phyloP scores from a whole-genome alignment of 2,888 invertebrate species.

The Torymus texanus region DNA sequence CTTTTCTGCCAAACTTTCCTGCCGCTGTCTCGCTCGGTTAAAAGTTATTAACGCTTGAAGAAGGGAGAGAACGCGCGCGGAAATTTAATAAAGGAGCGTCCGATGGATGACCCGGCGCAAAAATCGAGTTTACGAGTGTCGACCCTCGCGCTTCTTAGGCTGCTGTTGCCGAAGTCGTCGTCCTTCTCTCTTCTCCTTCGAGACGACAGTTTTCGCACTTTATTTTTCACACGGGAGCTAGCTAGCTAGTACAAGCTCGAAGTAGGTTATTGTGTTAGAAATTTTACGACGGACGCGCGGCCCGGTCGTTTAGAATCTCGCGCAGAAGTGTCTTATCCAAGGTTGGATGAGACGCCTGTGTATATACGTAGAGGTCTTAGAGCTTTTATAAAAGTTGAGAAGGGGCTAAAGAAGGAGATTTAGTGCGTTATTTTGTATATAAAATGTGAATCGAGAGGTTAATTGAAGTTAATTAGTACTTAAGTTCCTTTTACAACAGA shows the following conservation, averaged over 20 bases:
- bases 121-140: constrained; percentile 39
- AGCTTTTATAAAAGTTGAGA: no score
- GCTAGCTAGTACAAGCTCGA: neutral
- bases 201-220: constrained; percentile 10
- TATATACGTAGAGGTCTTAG: neutral
- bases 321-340: neutral
- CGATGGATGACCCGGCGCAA: constrained; percentile 33
- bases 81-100: constrained; percentile 38
- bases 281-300: constrained; percentile 18
- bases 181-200: no score
- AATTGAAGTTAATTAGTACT: no score
- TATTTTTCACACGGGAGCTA: constrained; percentile 15
- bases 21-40: constrained; percentile 44
- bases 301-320: constrained; percentile 6
- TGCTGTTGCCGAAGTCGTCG: no score
- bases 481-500: no score
- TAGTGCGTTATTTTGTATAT: no score
- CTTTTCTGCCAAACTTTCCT: constrained; percentile 23
- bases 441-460: no score
- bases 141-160: no score
- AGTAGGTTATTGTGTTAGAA: constrained; percentile 49
- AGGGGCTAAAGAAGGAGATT: no score
- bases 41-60: constrained; percentile 51
- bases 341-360: neutral
- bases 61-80: neutral